Evolutionary conservation across 64 coral and sea anemone species (phyloP).

Genomic region (Stichodactyla helianthus): DNA sequence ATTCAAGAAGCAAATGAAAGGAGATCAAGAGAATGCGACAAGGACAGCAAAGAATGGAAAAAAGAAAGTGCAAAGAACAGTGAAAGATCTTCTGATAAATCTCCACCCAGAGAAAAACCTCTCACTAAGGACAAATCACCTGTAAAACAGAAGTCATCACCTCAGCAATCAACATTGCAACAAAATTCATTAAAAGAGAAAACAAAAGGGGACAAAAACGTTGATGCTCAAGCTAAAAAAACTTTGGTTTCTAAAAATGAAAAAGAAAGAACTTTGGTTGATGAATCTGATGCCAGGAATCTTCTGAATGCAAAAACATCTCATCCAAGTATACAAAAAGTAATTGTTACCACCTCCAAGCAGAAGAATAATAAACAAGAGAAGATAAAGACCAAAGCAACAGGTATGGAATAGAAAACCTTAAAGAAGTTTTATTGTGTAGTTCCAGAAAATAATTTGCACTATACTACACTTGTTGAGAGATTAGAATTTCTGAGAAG

Average conservation of each 20-base stretch:
- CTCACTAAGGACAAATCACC: background rate
- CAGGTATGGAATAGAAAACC: background rate
- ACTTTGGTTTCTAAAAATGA: background rate
- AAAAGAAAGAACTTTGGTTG: background rate
- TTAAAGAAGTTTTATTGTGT: background rate
- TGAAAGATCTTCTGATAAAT: background rate
- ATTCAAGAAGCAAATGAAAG: background rate
- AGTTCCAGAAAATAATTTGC: too few relatives aligned
- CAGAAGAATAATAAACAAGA: background rate
- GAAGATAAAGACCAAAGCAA: background rate
- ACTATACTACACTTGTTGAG: too few relatives aligned
- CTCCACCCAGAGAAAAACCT: background rate
- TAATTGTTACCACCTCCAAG: background rate
- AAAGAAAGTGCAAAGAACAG: background rate
- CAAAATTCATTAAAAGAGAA: conserved; percentile 5
- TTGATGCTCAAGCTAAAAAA: background rate
- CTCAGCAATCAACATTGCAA: background rate
- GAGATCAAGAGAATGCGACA: background rate
- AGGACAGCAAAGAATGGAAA: background rate
- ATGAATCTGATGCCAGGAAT: conserved; percentile 6
- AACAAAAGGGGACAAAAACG: background rate
- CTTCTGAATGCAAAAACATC: background rate
- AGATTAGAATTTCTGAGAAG: too few relatives aligned
- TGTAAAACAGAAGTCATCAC: background rate
- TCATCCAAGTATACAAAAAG: background rate